These are phyloP conservation scores for Oscarella lobularis DNA, from an alignment of 37 sponge, comb jelly and placozoan genomes.

Conservation along the genomic window DNA sequence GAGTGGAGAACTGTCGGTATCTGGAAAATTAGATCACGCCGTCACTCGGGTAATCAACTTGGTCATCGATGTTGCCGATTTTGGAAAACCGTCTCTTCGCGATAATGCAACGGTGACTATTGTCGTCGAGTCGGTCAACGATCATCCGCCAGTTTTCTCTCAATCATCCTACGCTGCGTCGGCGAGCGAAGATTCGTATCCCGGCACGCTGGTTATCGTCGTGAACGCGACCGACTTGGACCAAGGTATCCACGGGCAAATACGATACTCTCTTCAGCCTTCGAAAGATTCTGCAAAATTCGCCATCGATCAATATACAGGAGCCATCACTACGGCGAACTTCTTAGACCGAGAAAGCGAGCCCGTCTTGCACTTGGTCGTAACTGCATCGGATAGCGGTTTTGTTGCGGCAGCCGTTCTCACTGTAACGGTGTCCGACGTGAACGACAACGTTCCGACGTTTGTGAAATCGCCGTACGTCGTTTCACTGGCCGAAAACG, in stretches of 20 bases:
- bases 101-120: background rate
- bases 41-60: background rate
- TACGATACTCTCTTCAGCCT: background rate
- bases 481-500: background rate
- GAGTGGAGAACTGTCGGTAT: slow-evolving; percentile 18
- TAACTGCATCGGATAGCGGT: background rate
- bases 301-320: background rate
- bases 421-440: background rate
- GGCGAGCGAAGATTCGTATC: background rate
- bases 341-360: background rate
- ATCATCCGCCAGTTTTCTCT: background rate
- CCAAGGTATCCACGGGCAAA: background rate
- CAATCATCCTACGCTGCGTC: background rate
- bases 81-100: background rate
- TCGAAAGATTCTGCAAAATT: background rate
- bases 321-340: background rate
- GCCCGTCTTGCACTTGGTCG: background rate
- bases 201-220: background rate
- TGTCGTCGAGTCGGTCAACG: slow-evolving; percentile 7
- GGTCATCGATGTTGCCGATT: background rate
- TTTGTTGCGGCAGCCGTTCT: background rate
- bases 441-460: slow-evolving; percentile 1
- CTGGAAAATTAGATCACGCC: background rate
- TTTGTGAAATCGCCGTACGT: background rate
- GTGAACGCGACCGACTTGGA: background rate